Evolutionary conservation across 2,888 invertebrate species (phyloP), one percentile per base, ranked within the genome.

Genomic region (Cylloceria caligata): DNA sequence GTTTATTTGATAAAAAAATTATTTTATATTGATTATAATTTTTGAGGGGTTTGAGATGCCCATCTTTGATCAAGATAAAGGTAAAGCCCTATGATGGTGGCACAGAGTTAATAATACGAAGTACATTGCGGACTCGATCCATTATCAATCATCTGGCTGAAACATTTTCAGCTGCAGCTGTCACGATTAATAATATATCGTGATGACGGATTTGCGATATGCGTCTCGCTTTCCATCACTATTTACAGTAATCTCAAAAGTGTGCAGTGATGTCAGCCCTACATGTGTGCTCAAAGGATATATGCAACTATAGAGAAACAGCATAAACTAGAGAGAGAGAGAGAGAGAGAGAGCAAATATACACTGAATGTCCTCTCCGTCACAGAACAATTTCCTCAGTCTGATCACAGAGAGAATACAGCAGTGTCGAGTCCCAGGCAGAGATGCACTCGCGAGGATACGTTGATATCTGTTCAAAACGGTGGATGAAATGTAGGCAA

Each of bases 341-440:
- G 36, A 60, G 5, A n/a, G 27, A 30, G 4, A 16, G 9, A 60
- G 60, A 36, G 36, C 16, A 60, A 19, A 60, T 34, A 34, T 3
- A 19, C 60, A 52, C 11, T 7, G 60, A 34, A 9, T n/a, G 27
- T 57, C n/a, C 57, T 19, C 19, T 57, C 16, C 30, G 9, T 24
- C 36, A 24, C 34, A 30, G 34, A 13, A 24, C 13, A 34, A 60
- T 60, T 34, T 30, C 19, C 3, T 36, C 36, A 34, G 7, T 19
- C 19, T 19, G 34, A 60, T 36, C 60, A 60, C 19, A 60, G 60
- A 60, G 60, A 34, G 34, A 60, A 60, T 60, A 34, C 30, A 34
- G 6, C 9, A 34, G 24, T 27, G 13, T 0, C 11, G 9, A 34
- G 7, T n/a, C 16, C 30, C 16, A 57, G 13, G 34, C 30, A 5